Percentiles rank a stretch among this genome's conserved stretches.
Conservation (phyloP, 2,888 invertebrate genomes). For the Volucella zonaria region DNA sequence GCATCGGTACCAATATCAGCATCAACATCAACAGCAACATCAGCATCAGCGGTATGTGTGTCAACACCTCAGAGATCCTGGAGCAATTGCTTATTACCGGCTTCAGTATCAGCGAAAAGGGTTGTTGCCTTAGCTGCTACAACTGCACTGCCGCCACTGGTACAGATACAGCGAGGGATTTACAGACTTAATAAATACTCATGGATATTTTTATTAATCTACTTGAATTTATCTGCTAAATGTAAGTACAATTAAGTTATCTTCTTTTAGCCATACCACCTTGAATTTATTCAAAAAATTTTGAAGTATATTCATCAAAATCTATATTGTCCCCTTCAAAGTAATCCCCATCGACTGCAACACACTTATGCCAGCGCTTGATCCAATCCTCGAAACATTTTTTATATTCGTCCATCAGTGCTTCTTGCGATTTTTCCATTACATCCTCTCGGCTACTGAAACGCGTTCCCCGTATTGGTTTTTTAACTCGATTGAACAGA, state of each 20-base stretch:
- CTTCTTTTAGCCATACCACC: not conserved
- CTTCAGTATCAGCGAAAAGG: slow-evolving; percentile 62
- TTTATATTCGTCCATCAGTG: too few species aligned
- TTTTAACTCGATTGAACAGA: too few species aligned
- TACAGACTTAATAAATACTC: slow-evolving; percentile 82
- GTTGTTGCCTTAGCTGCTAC: slow-evolving; percentile 64
- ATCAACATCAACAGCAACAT: slow-evolving; percentile 42
- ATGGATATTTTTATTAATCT: slow-evolving; percentile 83
- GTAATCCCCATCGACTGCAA: too few species aligned
- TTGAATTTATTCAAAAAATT: too few species aligned
- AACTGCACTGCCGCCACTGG: slow-evolving; percentile 69
- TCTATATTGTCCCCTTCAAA: too few species aligned
- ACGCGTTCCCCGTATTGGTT: too few species aligned
- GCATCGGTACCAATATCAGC: slow-evolving; percentile 49
- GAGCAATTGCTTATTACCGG: slow-evolving; percentile 60
- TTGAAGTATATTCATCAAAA: too few species aligned
- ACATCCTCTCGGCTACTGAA: too few species aligned
- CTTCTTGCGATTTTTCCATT: too few species aligned
- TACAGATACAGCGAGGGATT: slow-evolving; percentile 77
- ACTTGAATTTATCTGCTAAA: slow-evolving; percentile 83
- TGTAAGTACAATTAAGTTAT: slow-evolving; percentile 78
- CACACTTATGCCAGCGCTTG: too few species aligned
- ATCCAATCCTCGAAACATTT: too few species aligned
- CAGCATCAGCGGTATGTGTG: slow-evolving; percentile 53
- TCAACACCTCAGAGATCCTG: slow-evolving; percentile 47